Conservation (phyloP, 1,140 invertebrate species). For the Drosophila biarmipes region DNA sequence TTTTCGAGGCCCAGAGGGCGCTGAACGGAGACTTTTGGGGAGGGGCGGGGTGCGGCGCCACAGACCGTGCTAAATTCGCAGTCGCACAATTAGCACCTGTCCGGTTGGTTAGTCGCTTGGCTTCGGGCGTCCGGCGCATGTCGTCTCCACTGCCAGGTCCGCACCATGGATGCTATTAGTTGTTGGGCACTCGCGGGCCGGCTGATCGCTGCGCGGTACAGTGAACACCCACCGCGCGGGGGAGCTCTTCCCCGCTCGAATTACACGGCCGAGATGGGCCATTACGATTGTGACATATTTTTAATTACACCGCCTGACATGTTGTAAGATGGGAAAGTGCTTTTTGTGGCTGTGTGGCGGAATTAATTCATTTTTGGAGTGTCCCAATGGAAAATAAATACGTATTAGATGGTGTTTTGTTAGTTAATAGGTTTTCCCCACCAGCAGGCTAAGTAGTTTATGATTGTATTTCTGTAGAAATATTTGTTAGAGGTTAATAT, state of each 20-base stretch:
- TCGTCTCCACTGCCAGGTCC: slow-evolving; percentile 57
- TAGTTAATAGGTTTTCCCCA: background rate
- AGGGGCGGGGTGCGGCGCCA: background rate
- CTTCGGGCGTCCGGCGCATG: slow-evolving; percentile 46
- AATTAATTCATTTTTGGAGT: background rate
- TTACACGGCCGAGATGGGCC: slow-evolving; percentile 3
- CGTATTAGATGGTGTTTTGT: background rate
- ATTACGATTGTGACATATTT: slow-evolving; percentile 14
- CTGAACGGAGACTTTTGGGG: slow-evolving; percentile 16
- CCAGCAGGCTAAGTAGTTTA: background rate
- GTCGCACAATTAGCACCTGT: slow-evolving; percentile 69
- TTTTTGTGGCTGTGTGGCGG: background rate
- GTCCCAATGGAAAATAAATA: background rate
- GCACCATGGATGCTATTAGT: slow-evolving; percentile 2
- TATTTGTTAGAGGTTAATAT: too few species aligned
- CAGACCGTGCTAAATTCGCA: slow-evolving; percentile 50
- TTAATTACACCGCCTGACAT: background rate
- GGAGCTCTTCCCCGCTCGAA: background rate
- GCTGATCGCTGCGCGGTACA: slow-evolving; percentile 24
- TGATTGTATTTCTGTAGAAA: background rate
- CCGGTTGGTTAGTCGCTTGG: slow-evolving; percentile 13
- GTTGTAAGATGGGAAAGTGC: slow-evolving; percentile 1
- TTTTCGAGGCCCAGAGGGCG: slow-evolving; percentile 20
- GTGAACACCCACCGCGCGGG: slow-evolving; percentile 8
- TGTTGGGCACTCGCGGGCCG: slow-evolving; percentile 10